Evolutionary conservation across 2,888 invertebrate genomes (phyloP).

Genomic region (Rosalia funebris): DNA sequence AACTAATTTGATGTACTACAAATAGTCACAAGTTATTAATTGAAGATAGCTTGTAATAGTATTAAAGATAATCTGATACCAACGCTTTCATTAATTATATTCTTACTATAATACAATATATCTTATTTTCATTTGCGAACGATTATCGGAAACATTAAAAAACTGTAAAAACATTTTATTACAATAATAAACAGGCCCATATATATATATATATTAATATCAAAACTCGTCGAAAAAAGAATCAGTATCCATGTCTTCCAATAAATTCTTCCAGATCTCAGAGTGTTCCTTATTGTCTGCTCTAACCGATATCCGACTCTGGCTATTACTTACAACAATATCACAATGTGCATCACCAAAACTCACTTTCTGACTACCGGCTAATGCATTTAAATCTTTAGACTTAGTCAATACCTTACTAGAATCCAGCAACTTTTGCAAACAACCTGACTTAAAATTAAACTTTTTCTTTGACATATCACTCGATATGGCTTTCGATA

Average conservation of each 20-base stretch:
- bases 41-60: background rate
- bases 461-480: slow-evolving; percentile 20
- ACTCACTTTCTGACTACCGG: no score
- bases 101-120: background rate
- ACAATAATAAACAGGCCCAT: slow-evolving; percentile 9
- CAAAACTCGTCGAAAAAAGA: slow-evolving; percentile 54
- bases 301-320: slow-evolving; percentile 37
- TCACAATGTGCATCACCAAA: slow-evolving; percentile 13
- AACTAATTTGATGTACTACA: no score
- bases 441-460: slow-evolving; percentile 22
- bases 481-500: background rate
- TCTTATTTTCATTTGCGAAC: no score
- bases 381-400: no score
- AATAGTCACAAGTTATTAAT: no score
- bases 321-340: slow-evolving; percentile 27
- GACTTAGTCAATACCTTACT: background rate
- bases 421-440: background rate
- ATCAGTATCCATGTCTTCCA: slow-evolving; percentile 52
- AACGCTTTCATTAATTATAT: background rate
- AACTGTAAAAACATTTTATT: slow-evolving; percentile 11
- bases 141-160: no score
- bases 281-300: slow-evolving; percentile 42
- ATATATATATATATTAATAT: slow-evolving; percentile 29
- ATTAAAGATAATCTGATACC: background rate
- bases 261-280: slow-evolving; percentile 46